Evolutionary conservation across 2,113 vertebrate genomes (phyloP).

Genomic region (Gallinago media): DNA sequence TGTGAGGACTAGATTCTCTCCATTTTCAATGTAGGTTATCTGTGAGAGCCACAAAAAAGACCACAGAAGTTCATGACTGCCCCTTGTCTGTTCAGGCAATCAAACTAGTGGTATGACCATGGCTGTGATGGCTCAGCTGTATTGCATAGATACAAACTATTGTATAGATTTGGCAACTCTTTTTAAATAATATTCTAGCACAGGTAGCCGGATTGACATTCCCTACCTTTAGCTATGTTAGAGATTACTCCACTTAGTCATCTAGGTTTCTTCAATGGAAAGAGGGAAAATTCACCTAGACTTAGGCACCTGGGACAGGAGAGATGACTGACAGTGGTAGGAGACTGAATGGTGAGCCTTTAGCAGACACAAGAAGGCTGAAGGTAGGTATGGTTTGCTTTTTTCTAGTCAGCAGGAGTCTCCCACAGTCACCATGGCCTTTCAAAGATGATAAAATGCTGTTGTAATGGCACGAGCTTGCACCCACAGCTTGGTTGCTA

Average conservation of each 20-base stretch:
- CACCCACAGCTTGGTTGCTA: neutral
- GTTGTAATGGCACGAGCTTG: neutral
- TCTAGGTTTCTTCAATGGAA: neutral
- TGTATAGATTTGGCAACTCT: neutral
- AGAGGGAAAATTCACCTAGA: neutral
- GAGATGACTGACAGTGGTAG: neutral
- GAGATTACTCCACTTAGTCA: neutral
- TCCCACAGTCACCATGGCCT: neutral
- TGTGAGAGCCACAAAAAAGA: neutral
- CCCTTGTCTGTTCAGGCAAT: neutral
- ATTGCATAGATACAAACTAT: neutral
- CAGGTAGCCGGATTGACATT: neutral
- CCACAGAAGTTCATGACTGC: neutral
- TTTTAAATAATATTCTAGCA: neutral
- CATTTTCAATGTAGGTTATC: neutral
- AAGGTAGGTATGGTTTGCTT: neutral
- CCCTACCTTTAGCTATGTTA: neutral
- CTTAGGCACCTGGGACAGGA: neutral
- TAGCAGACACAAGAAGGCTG: neutral
- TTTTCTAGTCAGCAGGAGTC: neutral
- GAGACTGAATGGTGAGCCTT: neutral
- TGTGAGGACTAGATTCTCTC: neutral
- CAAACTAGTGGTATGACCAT: rapidly evolving
- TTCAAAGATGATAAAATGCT: neutral
- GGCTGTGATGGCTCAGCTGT: neutral